phyloP scores from a whole-genome alignment of 1,140 invertebrate genomes.

The Antheraea mylitta region DNA sequence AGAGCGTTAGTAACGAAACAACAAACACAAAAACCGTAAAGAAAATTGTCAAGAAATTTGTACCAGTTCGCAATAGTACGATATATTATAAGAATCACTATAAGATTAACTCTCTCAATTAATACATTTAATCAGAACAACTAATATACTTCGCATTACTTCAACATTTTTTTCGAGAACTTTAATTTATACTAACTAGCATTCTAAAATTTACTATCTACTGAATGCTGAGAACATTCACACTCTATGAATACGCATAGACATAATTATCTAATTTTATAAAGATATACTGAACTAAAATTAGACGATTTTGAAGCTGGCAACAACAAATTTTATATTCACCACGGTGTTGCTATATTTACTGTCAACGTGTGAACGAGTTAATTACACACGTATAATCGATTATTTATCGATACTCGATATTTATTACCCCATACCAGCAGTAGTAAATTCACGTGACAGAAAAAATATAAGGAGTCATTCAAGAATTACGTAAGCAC shows the following conservation, averaged over 20 bases:
- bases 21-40: conserved; percentile 30
- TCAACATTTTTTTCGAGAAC: conserved; percentile 43
- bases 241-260: conserved; percentile 30
- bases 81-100: conserved; percentile 6
- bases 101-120: conserved; percentile 4
- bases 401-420: no score
- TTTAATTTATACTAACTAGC: conserved; percentile 76
- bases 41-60: conserved; percentile 24
- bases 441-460: not conserved
- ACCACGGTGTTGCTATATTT: not conserved
- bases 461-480: not conserved
- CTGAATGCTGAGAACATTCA: conserved; percentile 69
- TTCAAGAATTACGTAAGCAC: no score
- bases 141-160: conserved; percentile 26
- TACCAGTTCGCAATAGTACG: conserved; percentile 7
- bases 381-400: no score
- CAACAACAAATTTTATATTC: conserved; percentile 45
- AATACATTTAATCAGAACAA: not conserved
- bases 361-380: no score
- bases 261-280: conserved; percentile 64
- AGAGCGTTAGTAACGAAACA: conserved; percentile 64
- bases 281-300: conserved; percentile 71
- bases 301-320: conserved; percentile 53
- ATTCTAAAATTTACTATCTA: conserved; percentile 77
- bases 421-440: not conserved